Conservation (phyloP, 1,140 invertebrate genomes). For the Hormaphis cornu region DNA sequence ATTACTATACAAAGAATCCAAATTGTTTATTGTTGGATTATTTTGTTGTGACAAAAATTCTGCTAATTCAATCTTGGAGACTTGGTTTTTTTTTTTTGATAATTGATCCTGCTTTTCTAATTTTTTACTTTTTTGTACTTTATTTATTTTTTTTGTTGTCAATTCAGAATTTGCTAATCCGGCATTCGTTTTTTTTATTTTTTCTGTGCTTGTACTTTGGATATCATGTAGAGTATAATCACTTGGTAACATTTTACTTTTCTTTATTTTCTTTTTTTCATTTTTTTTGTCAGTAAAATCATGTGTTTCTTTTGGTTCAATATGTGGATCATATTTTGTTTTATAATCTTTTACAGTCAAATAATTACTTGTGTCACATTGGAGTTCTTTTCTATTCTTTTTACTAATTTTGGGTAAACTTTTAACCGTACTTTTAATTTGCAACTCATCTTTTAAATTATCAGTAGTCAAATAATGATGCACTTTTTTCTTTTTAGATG, state of each 20-base stretch:
- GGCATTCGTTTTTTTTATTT: background rate
- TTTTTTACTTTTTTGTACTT: too few relatives aligned
- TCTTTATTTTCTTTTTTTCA: background rate
- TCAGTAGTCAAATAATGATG: background rate
- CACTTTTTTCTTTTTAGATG: background rate
- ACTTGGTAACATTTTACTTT: background rate
- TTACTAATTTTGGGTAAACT: background rate
- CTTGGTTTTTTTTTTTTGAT: too few relatives aligned
- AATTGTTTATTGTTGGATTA: too few relatives aligned
- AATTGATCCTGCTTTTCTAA: too few relatives aligned
- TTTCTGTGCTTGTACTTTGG: background rate
- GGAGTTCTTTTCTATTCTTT: background rate
- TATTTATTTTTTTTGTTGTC: too few relatives aligned
- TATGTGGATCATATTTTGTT: background rate
- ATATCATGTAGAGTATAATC: background rate
- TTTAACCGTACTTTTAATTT: background rate
- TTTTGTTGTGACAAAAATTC: too few relatives aligned
- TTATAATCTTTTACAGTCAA: background rate
- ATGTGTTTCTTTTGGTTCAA: too few relatives aligned
- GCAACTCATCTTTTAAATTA: background rate
- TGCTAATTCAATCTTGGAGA: too few relatives aligned
- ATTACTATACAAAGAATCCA: too few relatives aligned
- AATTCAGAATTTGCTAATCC: background rate
- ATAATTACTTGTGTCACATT: background rate
- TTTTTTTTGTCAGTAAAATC: background rate